Base-by-base conservation (phyloP, 2,888 invertebrate genomes). In the Eristalis tenax region DNA sequence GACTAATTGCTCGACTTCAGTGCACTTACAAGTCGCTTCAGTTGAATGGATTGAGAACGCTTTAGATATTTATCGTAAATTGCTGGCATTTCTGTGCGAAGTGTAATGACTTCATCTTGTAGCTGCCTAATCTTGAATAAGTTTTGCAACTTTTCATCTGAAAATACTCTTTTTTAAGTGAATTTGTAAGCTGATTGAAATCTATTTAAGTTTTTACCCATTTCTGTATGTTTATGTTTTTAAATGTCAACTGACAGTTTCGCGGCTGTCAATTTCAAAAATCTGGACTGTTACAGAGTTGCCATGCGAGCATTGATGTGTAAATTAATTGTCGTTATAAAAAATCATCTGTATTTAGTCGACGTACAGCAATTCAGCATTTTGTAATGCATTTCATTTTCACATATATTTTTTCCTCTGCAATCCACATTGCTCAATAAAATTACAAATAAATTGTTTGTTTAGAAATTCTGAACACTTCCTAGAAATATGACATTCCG, bases 121-220 rank as follows among this genome's bases (percentile, higher is more conserved):
- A 90, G 80, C 18, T 91, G 88, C 3, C 90, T 90, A 65, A 92
- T 61, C 18, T 89, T 89, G 4, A 91, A 88, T 4, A 92, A 88
- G 65, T 91, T 90, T 43, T 91, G 89, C 4, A 93, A 32, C 35
- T 91, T 87, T 71, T 92, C 88, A 57, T 92, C 92, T 92, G 50
- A 3, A 77, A 74, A 32, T 23, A 83, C 18, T 4, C 0, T 5
- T 59, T 70, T 71, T 26, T 35, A 26, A 22, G 13, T 28, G 35
- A 22, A 59, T 18, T 35, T 57, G 22, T 28, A 28, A 11, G 26
- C 26, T 50, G 66, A 22, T 43, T 10, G 1, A 15, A 66, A 69
- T 38, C 8, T 15, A 13, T 23, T 15, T 23, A 18, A 0, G 6
- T 4, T n/a, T 13, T 59, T 71, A 83, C 83, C 83, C 87, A 83